These are phyloP conservation scores for Cephus cinctus DNA, from an alignment of 1,140 invertebrate genomes.

Conservation along the genomic window DNA sequence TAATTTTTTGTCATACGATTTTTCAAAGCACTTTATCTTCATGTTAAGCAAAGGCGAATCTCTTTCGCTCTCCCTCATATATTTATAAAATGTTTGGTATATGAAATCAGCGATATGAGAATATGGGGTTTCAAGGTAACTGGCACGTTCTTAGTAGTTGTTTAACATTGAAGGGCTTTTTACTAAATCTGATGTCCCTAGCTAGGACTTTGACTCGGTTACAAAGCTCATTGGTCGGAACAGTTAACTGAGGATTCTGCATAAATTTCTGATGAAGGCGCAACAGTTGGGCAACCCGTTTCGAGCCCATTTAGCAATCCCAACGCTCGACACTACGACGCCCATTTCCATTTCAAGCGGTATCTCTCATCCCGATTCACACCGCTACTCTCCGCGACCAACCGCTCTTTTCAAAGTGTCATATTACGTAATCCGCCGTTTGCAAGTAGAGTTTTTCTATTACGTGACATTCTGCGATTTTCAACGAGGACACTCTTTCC, in stretches of 20 bases:
- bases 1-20: no score
- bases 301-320: constrained; percentile 33
- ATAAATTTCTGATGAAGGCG: constrained; percentile 48
- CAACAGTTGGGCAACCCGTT: constrained; percentile 42
- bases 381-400: neutral
- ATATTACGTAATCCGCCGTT: neutral
- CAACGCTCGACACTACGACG: constrained; percentile 4
- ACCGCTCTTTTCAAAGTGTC: neutral
- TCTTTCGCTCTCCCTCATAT: no score
- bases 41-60: no score
- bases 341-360: constrained; percentile 31
- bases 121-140: no score
- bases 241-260: constrained; percentile 37
- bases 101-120: no score
- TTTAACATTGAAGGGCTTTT: constrained; percentile 41
- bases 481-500: neutral
- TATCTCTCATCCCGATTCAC: neutral
- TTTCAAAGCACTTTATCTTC: no score
- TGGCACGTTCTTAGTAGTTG: no score
- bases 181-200: constrained; percentile 32
- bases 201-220: constrained; percentile 32
- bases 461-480: neutral
- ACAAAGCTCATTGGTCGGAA: constrained; percentile 40
- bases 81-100: no score
- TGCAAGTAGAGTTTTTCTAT: no score